Evolutionary conservation across 1,140 invertebrate genomes (phyloP).

Genomic region (Lordiphosa collinella): DNA sequence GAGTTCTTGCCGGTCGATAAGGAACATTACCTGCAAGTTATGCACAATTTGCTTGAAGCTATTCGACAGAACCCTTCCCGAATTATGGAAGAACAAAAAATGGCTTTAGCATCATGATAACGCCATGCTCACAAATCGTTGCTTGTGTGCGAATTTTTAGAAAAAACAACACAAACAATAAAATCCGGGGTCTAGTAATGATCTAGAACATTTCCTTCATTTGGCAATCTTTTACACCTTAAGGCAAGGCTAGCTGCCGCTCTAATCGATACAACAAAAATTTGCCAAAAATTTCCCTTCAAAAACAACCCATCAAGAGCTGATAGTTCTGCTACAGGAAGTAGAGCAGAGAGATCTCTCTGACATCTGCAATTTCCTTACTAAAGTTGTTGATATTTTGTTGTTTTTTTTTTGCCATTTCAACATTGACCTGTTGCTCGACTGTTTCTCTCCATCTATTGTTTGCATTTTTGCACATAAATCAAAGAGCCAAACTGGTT

Average conservation of each 20-base stretch:
- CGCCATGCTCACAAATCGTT: too few species aligned
- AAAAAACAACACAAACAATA: too few species aligned
- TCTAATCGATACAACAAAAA: slow-evolving; percentile 26
- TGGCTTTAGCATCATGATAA: too few species aligned
- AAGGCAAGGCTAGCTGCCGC: background rate
- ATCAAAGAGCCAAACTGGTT: background rate
- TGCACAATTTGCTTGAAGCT: too few species aligned
- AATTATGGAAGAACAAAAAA: too few species aligned
- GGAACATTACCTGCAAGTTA: too few species aligned
- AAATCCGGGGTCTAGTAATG: too few species aligned
- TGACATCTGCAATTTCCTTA: background rate
- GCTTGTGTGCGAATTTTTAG: too few species aligned
- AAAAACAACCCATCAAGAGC: slow-evolving; percentile 25
- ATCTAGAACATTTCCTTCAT: background rate
- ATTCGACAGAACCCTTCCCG: too few species aligned
- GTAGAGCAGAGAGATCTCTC: background rate
- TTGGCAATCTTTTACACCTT: background rate
- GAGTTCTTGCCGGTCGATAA: too few species aligned
- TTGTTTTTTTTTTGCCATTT: slow-evolving; percentile 7
- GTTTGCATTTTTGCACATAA: background rate
- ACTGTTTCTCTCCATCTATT: slow-evolving; percentile 1
- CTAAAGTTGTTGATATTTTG: background rate
- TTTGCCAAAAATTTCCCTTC: slow-evolving; percentile 1
- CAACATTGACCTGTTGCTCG: slow-evolving; percentile 23
- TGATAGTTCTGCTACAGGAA: slow-evolving; percentile 3